Evolutionary conservation across 2,797 vertebrate genomes (phyloP), one percentile per base, ranked within the genome.

Genomic region (Mus minutoides): DNA sequence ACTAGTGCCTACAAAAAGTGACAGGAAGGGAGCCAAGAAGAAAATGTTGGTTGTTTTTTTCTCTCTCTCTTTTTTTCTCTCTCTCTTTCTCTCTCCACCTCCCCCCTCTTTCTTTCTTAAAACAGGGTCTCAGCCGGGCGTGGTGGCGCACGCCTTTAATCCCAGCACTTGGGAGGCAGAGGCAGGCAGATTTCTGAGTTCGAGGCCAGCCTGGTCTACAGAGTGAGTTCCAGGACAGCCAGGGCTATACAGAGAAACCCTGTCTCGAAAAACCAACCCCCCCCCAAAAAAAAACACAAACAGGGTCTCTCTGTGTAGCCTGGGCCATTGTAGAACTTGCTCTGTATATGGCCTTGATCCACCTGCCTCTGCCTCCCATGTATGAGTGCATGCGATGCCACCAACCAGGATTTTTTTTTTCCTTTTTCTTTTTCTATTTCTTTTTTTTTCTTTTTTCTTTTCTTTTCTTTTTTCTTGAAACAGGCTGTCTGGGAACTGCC

Each of bases 21-120:
- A 37, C 22, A 40, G 43, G 9, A 73, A 54, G 26, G 37, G 26
- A 75, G 11, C 16, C 37, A 88, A 76, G 17, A 88, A 76, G 40
- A 14, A 22, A 16, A 40, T 26, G 21, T 17, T 88, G 29, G 58
- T 26, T 3, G 8, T 75, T 82, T 29, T 14, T n/a, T 21, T 21
- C 29, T 2, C 5, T 26, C 3, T 21, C 7, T 5, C 21, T 26
- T 26, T 6, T 2, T 24, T 3, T 9, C 3, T 24, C 7, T 4
- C 6, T 75, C 1, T 43, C 11, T 26, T 2, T 24, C 22, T 9
- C 58, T 9, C 3, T 26, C 9, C 24, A 9, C 24, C 31, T 2
- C 31, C 22, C 12, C 4, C 24, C 24, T 7, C 54, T 24, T 56
- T 8, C 11, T 43, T 43, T 12, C 21, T 43, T 22, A 58, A 58